Evolutionary conservation across 2,888 invertebrate species (phyloP).

Genomic region (Phania funesta): DNA sequence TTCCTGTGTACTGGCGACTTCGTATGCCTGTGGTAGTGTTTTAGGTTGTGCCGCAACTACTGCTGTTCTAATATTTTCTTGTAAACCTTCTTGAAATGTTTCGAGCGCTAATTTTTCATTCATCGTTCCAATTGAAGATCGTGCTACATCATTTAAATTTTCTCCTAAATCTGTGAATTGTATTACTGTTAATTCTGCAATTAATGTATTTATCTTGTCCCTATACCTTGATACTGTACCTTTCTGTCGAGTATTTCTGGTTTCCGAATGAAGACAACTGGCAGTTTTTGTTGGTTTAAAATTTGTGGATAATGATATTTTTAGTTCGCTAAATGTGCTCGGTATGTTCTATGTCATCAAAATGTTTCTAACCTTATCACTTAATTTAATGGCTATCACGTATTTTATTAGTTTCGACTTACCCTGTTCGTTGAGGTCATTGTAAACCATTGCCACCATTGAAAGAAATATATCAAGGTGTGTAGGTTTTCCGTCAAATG

Average conservation of each 20-base stretch:
- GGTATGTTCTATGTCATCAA: not conserved
- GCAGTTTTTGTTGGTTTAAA: no score
- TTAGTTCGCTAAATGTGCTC: not conserved
- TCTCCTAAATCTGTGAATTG: no score
- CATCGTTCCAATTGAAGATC: no score
- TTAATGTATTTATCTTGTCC: no score
- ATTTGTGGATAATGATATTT: no score
- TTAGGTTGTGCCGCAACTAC: not conserved
- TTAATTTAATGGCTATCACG: not conserved
- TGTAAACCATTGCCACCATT: constrained; percentile 5
- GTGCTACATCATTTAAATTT: no score
- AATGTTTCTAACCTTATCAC: not conserved
- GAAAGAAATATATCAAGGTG: constrained; percentile 2
- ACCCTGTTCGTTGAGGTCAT: not conserved
- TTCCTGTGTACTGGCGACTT: not conserved
- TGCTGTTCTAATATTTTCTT: not conserved
- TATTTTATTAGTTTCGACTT: constrained; percentile 2
- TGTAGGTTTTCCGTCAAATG: constrained; percentile 5
- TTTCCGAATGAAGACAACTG: no score
- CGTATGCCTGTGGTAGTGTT: no score
- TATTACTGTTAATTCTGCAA: no score
- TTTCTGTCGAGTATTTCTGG: no score
- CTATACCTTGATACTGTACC: no score
- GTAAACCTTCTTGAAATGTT: not conserved
- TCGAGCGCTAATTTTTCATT: not conserved